Percentiles rank a stretch among this genome's conserved stretches.
These are phyloP conservation scores for Oscheius myriophilus DNA, from an alignment of 2,888 invertebrate species.

Conservation along the genomic window DNA sequence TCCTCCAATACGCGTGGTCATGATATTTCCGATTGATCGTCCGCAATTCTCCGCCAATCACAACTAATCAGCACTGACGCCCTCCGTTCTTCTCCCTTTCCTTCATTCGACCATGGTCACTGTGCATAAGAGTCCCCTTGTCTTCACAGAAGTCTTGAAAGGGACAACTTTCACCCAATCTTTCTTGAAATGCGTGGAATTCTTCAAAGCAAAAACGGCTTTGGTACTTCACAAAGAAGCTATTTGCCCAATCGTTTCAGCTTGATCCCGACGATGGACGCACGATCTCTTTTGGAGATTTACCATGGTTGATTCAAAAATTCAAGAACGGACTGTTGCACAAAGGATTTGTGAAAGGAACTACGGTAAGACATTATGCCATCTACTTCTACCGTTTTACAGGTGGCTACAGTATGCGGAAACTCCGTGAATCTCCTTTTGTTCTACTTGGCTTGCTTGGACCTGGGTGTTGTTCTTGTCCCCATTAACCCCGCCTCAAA, in stretches of 20 bases:
- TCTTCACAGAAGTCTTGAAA: too few relatives aligned
- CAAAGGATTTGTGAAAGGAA: not conserved
- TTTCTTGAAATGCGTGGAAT: too few relatives aligned
- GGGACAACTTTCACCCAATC: too few relatives aligned
- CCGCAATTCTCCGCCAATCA: too few relatives aligned
- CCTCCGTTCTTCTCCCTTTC: too few relatives aligned
- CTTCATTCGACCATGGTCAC: too few relatives aligned
- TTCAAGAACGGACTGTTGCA: not conserved
- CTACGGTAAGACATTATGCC: not conserved
- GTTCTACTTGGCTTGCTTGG: conserved; percentile 37
- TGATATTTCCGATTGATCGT: too few relatives aligned
- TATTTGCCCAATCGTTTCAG: not conserved
- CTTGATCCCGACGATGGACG: conserved; percentile 11
- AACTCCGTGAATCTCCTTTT: conserved; percentile 45
- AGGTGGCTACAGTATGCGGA: conserved; percentile 38
- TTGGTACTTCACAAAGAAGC: too few relatives aligned
- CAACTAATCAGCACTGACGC: too few relatives aligned
- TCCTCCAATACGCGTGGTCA: too few relatives aligned
- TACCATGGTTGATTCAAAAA: not conserved
- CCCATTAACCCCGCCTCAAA: conserved; percentile 58
- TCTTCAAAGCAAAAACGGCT: too few relatives aligned
- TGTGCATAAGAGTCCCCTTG: too few relatives aligned
- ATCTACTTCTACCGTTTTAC: not conserved
- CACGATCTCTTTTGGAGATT: not conserved
- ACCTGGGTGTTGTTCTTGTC: conserved; percentile 36